Evolutionary conservation across 2,888 invertebrate species (phyloP), one percentile per base, ranked within the genome.

Genomic region (Leistus spinibarbis): DNA sequence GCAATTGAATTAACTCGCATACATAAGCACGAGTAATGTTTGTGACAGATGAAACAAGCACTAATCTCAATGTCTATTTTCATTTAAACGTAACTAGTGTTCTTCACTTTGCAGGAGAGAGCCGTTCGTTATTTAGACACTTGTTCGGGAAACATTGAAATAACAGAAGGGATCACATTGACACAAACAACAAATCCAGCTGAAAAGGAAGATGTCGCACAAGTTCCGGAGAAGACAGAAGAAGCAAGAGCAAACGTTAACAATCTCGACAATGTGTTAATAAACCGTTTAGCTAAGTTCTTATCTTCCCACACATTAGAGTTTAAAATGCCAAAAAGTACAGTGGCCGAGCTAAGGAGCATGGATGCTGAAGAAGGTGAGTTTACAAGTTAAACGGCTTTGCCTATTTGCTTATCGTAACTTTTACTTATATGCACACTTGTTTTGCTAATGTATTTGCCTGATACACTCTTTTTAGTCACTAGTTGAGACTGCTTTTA

Each of bases 231-330:
- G 72, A 80, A 94, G 68, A 93, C 95, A 13, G 88, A 89, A n/a
- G 93, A 95, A 81, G 88, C 90, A 17, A 89, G 91, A 79, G 91
- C 91, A 13, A 89, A 92, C 72, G 93, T 94, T 83, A 89, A 89
- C 76, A 91, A 91, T 81, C 88, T 94, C 76, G 93, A 94, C 82
- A 89, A 90, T 78, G 88, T 93, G 77, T 87, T 95, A 71, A 86
- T 93, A 78, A 94, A 95, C 82, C 91, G 92, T 78, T 89, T 94
- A 9, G 90, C 92, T 78, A 90, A 91, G 80, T 91, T 95, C 84
- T 89, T 95, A 79, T 91, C 92, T 81, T 91, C 92, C 68, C 94
- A 95, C 81, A 92, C 93, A 17, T 87, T 95, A 60, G 94, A 95
- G 82, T 90, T 95, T 81, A 94, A 94, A 85, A 89, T 95, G 80